Base-by-base conservation (phyloP, 64 coral and sea anemone genomes). In the Montipora efflorescens region DNA sequence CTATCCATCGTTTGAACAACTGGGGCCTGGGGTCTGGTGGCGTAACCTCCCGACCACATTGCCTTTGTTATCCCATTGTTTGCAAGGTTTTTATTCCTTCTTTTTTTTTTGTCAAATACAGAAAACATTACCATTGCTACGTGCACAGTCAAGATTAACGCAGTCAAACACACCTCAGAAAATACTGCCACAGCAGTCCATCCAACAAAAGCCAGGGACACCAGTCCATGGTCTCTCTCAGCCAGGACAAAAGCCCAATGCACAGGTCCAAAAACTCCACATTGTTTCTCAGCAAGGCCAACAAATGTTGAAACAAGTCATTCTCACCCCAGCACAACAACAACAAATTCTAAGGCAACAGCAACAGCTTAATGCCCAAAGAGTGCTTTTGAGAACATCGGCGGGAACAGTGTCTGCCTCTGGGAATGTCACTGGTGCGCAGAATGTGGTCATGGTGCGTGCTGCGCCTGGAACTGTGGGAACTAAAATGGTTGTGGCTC, bases 241-340 rank as follows among this genome's bases (percentile, higher is more conserved):
- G 21, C 98, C 92, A 51, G 70, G 81, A 73, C 91, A 87, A 12
- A 80, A 77, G 61, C 88, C 49, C 50, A 95, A 90, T 90, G 72
- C 88, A 8, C 93, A 90, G 9, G 76, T 95, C 59, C 93, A 90
- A 79, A 90, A 95, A 74, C 59, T 95, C 21, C 79, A 86, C n/a
- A 90, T 95, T 66, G 44, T 68, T 22, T 72, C 55, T 57, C 96
- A 88, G 66, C 96, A 82, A 23, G 83, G 82, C 12, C 84, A 79
- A 64, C 77, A 92, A 15, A 68, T 95, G 59, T 7, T 76, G 43
- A 91, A 99, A 70, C 92, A 90, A 93, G 59, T 93, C 53, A 87
- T 74, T 23, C 83, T 97, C 47, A 95, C 96, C 47, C 96, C 78
- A 43, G 96, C 93, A 20, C 96, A 97, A 20, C 96, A 94, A 67